A percentile compares a stretch with the other conserved stretches of the same genome.
These are phyloP conservation scores for Sericinus montela DNA, from an alignment of 2,888 invertebrate species.

Conservation along the genomic window DNA sequence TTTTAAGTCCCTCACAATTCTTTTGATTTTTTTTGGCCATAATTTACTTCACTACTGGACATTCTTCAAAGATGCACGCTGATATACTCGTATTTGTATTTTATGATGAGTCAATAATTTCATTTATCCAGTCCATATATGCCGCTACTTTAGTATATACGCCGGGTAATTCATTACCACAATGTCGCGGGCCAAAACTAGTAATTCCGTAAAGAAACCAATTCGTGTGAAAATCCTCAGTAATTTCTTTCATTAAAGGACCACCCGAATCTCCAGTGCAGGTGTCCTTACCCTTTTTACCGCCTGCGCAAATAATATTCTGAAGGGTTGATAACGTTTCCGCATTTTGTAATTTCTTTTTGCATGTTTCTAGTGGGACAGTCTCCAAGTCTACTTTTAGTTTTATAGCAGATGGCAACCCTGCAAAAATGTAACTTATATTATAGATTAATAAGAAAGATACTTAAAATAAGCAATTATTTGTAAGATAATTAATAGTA, in stretches of 20 bases:
- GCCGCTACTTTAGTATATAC: constrained; percentile 79
- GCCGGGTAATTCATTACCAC: constrained; percentile 70
- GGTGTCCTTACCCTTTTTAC: constrained; percentile 65
- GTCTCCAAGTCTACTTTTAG: constrained; percentile 59
- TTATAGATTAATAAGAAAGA: too few relatives aligned
- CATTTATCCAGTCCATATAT: constrained; percentile 78
- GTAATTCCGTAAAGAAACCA: constrained; percentile 76
- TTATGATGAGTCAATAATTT: constrained; percentile 11
- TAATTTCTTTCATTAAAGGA: constrained; percentile 55
- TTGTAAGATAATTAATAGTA: too few relatives aligned
- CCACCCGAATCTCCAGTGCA: constrained; percentile 82
- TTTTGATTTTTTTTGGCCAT: too few relatives aligned
- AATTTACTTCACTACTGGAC: too few relatives aligned
- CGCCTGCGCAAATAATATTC: constrained; percentile 77
- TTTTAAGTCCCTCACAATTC: too few relatives aligned
- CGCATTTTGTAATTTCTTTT: constrained; percentile 33
- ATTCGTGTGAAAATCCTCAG: constrained; percentile 40
- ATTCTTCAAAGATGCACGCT: too few relatives aligned
- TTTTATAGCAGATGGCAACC: constrained; percentile 26
- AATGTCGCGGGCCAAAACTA: constrained; percentile 34
- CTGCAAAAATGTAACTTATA: constrained; percentile 24
- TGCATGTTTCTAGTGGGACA: constrained; percentile 35
- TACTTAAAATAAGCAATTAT: too few relatives aligned
- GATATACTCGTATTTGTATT: too few relatives aligned
- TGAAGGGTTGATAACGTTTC: too few relatives aligned